Conservation (phyloP, 2,113 vertebrate species). For the Mobula hypostoma region DNA sequence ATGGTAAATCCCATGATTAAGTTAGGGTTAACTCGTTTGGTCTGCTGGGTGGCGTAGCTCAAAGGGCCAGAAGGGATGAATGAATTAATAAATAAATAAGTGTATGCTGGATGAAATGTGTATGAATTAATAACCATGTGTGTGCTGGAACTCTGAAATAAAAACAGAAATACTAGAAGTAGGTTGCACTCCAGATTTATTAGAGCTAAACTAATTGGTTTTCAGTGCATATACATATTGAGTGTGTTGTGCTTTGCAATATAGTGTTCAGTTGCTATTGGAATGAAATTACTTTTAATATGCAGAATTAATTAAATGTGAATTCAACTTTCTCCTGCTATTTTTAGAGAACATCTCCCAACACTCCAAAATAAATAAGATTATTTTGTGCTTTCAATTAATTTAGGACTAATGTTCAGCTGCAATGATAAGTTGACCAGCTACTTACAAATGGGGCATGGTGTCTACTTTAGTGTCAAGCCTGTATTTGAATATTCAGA, state of each 20-base stretch:
- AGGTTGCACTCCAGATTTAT: neutral
- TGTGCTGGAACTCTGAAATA: neutral
- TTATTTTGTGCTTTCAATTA: neutral
- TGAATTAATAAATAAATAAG: too few relatives aligned
- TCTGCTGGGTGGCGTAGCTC: too few relatives aligned
- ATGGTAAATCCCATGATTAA: too few relatives aligned
- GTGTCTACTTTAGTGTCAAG: neutral
- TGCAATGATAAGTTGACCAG: neutral
- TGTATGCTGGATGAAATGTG: too few relatives aligned
- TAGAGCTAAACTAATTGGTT: too few relatives aligned
- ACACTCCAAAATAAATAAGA: neutral
- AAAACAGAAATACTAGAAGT: neutral
- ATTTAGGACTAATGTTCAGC: neutral
- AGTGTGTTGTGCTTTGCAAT: neutral
- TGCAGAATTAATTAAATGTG: neutral
- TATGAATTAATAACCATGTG: neutral
- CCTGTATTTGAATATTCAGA: neutral
- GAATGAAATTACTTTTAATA: neutral
- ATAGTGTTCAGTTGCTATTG: neutral
- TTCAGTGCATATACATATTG: neutral
- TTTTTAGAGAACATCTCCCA: neutral
- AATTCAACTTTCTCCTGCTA: neutral
- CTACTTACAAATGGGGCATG: neutral
- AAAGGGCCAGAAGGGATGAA: too few relatives aligned
- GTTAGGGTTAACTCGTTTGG: too few relatives aligned